Conservation (phyloP, 2,797 vertebrate species). For the Brotogeris chrysoptera region DNA sequence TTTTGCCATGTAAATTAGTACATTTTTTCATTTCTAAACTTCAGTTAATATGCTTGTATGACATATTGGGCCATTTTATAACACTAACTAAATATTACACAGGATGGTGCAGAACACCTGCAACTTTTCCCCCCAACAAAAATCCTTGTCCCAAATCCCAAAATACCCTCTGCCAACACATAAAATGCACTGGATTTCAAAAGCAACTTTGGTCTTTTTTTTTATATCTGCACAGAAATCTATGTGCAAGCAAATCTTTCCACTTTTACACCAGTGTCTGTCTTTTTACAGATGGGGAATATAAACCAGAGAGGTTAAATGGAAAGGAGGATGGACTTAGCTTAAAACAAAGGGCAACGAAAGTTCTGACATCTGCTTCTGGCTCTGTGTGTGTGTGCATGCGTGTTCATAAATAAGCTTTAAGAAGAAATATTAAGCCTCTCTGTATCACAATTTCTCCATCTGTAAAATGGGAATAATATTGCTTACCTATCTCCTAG, state of each 20-base stretch:
- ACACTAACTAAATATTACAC: neutral
- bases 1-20: neutral
- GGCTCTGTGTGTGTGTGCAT: neutral
- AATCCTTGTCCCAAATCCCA: neutral
- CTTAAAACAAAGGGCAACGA: constrained; percentile 16
- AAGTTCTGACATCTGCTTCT: constrained; percentile 31
- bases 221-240: neutral
- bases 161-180: neutral
- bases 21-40: neutral
- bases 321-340: constrained; percentile 57
- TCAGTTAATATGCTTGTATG: neutral
- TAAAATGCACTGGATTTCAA: neutral
- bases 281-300: constrained; percentile 73
- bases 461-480: constrained; percentile 73
- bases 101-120: neutral
- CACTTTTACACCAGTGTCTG: constrained; percentile 6
- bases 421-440: constrained; percentile 44
- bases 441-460: constrained; percentile 72
- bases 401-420: constrained; percentile 1
- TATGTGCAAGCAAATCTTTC: constrained; percentile 5
- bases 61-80: neutral
- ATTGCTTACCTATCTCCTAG: constrained; percentile 72
- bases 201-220: neutral
- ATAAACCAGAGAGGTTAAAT: constrained; percentile 72
- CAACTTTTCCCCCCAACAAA: neutral